Evolutionary conservation across 2,888 invertebrate species (phyloP).

Genomic region (Barypeithes pellucidus): DNA sequence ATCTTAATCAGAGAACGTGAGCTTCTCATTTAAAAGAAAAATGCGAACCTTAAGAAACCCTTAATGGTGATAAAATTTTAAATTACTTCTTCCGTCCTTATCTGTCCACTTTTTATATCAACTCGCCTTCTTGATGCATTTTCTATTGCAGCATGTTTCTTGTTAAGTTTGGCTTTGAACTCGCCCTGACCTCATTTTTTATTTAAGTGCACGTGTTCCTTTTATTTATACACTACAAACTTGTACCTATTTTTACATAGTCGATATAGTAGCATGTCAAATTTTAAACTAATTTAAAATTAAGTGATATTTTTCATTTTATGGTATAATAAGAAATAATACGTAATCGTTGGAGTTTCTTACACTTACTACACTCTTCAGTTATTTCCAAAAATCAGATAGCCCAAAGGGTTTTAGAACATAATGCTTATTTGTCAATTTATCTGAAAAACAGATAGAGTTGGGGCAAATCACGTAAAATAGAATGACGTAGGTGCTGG

Average conservation of each 20-base stretch:
- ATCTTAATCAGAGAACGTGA: neutral
- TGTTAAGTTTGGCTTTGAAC: slow-evolving; percentile 29
- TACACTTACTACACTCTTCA: no score
- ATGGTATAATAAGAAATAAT: no score
- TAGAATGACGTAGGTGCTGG: no score
- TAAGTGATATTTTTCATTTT: no score
- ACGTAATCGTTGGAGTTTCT: no score
- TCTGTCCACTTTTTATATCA: slow-evolving; percentile 1
- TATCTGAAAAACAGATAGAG: no score
- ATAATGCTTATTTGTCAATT: no score
- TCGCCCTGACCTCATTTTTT: slow-evolving; percentile 28
- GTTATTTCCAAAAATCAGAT: no score
- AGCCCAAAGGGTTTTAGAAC: no score
- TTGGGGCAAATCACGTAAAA: no score
- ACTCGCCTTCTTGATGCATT: slow-evolving; percentile 11
- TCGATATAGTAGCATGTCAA: neutral
- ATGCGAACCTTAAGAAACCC: neutral
- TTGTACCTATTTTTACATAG: slow-evolving; percentile 1
- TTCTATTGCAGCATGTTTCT: slow-evolving; percentile 30
- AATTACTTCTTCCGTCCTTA: slow-evolving; percentile 11
- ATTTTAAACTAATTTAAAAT: neutral
- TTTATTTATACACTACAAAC: slow-evolving; percentile 11
- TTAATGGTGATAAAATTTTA: slow-evolving; percentile 25
- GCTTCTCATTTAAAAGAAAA: neutral
- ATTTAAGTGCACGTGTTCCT: slow-evolving; percentile 24